Evolutionary conservation across 2,113 vertebrate species (phyloP), one percentile per base, ranked within the genome.

Genomic region (Malaclemys terrapin): DNA sequence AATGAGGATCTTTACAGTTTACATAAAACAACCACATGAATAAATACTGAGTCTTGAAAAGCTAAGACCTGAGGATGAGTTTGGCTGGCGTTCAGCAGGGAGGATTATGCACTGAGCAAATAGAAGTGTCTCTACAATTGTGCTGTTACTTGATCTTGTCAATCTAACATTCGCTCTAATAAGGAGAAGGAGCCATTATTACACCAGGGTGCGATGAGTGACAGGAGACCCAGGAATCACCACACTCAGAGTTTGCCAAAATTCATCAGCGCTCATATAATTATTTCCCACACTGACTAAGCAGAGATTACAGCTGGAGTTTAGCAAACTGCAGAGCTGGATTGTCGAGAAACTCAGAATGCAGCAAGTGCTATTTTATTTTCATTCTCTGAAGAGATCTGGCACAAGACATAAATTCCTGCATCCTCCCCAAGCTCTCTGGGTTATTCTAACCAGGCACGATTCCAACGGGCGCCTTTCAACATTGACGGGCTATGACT

Each of bases 1-100:
- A 91, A 96, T 87, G 87, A 93, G 84, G 84, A 86, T 94, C 89
- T 94, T 93, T 82, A 82, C 86, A 94, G 87, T 94, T 95, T 95
- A 90, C 88, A 93, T 94, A 94, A 96, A 96, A 92, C 88, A 90
- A 81, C 87, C 89, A 82, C 90, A 91, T 84, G 79, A 95, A 95
- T 96, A 95, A 94, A 94, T 89, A 85, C 80, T 79, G 82, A 80
- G 49, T 88, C 94, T 86, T 82, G 97, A 76, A 72, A 88, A 96
- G 96, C 86, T 94, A 93, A 96, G 89, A 80, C 72, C 89, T 25
- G 93, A 50, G 59, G 85, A 78, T 95, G 94, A 88, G 83, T 95
- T 95, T 96, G 96, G 93, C 90, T 6, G 12, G 87, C 45, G 38
- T 87, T 95, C 95, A 96, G 87, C 89, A 31, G 20, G 49, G 12